Evolutionary conservation across 1,140 invertebrate species (phyloP).

Genomic region (Dolichoris vasculosae): DNA sequence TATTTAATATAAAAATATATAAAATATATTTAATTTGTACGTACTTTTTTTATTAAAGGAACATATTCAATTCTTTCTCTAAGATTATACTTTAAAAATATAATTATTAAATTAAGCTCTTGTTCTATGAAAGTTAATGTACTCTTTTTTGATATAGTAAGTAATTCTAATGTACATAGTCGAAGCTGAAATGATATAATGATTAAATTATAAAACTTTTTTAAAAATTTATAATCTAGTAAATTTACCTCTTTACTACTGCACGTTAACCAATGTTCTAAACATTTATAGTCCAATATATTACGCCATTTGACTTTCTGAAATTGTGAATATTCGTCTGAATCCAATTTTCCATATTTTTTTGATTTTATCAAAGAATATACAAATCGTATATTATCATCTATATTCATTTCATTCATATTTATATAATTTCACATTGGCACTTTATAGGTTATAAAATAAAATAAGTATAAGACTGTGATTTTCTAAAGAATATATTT

Average conservation of each 20-base stretch:
- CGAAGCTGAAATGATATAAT: slow-evolving; percentile 67
- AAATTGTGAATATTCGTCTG: slow-evolving; percentile 49
- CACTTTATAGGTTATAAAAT: too few relatives aligned
- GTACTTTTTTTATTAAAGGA: slow-evolving; percentile 79
- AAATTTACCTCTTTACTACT: slow-evolving; percentile 69
- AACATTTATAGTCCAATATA: slow-evolving; percentile 62
- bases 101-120: slow-evolving; percentile 82
- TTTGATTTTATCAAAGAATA: slow-evolving; percentile 55
- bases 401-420: background rate
- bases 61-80: slow-evolving; percentile 80
- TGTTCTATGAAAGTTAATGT: slow-evolving; percentile 78
- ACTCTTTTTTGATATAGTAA: slow-evolving; percentile 85
- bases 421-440: background rate
- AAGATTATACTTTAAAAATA: slow-evolving; percentile 82
- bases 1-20: slow-evolving; percentile 24
- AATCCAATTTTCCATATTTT: slow-evolving; percentile 60
- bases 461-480: too few relatives aligned
- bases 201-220: slow-evolving; percentile 28
- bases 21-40: background rate
- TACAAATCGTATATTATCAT: slow-evolving; percentile 46
- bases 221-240: slow-evolving; percentile 35
- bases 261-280: slow-evolving; percentile 68
- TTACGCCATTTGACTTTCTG: slow-evolving; percentile 65
- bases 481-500: too few relatives aligned
- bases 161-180: slow-evolving; percentile 77